Evolutionary conservation across 2,888 invertebrate genomes (phyloP), one percentile per base, ranked within the genome.

Genomic region (Anthrax anthrax): DNA sequence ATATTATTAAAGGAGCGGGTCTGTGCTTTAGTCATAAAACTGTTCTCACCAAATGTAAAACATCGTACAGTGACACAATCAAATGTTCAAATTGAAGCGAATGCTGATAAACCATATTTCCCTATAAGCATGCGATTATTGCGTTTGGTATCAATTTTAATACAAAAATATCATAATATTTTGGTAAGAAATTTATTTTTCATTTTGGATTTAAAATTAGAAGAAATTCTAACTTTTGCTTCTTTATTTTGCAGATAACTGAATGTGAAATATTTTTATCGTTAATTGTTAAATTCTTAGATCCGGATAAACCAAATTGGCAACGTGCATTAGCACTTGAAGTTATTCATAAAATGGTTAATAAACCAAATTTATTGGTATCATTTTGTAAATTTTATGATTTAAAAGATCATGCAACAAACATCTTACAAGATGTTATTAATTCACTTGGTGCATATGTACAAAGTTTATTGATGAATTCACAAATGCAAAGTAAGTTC

Each of bases 251-350:
- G n/a, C 62, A 87, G 89, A 81, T 90, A 29, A 97, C 97, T 1
- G 96, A 98, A 69, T 96, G 96, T 68, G 98, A 98, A 71, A 97
- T 98, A 62, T 97, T 98, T 70, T 73, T 98, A 39, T 95, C 96
- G 0, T 72, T 97, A 43, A 86, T 98, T 44, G 89, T 97, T 36
- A 96, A 97, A 69, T 97, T 98, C 70, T 72, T 97, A 65, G 97
- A 97, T 65, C 87, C 90, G 0, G 97, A 97, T 63, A 94, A 95
- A 68, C 92, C 94, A 3, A 76, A 84, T 52, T 98, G 98, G 97
- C 96, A 97, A 65, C 73, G 96, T 47, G 91, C 94, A 2, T 68
- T 96, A 43, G 95, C 97, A 0, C 67, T 98, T 17, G 98, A 98
- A 72, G 95, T 97, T 3, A 72, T 98, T 39, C 94, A 95, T 64